Percentiles rank a stretch among this genome's conserved stretches.
Evolutionary conservation across 92 coral and sea anemone species (phyloP).

Genomic region (Palythoa grandiflora): DNA sequence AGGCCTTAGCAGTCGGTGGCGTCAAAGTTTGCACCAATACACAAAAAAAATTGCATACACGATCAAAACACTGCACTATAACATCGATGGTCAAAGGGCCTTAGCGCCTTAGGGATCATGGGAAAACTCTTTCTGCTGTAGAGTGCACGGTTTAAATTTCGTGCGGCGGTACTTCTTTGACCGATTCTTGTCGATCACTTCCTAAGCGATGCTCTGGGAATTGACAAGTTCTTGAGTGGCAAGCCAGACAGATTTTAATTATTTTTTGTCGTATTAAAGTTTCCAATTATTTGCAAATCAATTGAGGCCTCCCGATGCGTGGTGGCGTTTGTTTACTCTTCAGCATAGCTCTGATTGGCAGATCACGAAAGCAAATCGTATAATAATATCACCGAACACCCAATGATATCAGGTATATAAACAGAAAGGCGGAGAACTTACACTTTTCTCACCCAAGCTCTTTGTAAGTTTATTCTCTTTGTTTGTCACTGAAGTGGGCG

Average conservation of each 20-base stretch:
- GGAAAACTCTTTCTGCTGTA: conserved; percentile 74
- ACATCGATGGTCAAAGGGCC: conserved; percentile 76
- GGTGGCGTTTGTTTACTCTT: conserved; percentile 92
- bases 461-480: conserved; percentile 80
- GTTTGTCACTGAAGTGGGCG: conserved; percentile 77
- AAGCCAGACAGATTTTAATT: conserved; percentile 96
- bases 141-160: conserved; percentile 84
- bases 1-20: conserved; percentile 98
- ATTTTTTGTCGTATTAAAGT: conserved; percentile 99
- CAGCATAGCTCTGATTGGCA: conserved; percentile 91
- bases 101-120: conserved; percentile 93
- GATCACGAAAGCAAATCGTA: conserved; percentile 94
- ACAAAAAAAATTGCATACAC: conserved; percentile 60
- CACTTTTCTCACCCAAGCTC: conserved; percentile 87
- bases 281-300: conserved; percentile 99
- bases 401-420: conserved; percentile 91
- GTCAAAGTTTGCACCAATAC: conserved; percentile 79
- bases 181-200: conserved; percentile 92
- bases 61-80: conserved; percentile 81
- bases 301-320: conserved; percentile 97
- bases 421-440: conserved; percentile 95
- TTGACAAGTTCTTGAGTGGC: conserved; percentile 99
- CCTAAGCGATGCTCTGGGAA: conserved; percentile 93
- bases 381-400: conserved; percentile 95
- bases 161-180: conserved; percentile 87